Conservation (phyloP, 2,113 vertebrate species). For the Cheirogaleus medius region DNA sequence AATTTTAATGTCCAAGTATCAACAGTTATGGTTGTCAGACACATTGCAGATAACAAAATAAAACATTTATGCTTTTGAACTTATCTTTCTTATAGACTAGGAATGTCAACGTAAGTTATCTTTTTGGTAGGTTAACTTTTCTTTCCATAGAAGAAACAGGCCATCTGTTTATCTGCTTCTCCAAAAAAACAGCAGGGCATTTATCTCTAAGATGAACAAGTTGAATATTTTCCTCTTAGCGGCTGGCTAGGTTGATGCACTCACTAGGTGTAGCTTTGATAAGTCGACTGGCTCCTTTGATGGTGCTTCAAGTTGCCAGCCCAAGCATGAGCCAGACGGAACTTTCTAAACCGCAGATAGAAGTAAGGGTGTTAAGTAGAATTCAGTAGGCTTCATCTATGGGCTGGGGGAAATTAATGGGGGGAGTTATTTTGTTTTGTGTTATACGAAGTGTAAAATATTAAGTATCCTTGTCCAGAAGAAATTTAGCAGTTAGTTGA, state of each 20-base stretch:
- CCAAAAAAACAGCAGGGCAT: background rate
- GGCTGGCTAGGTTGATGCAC: background rate
- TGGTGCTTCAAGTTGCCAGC: background rate
- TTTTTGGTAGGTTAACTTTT: background rate
- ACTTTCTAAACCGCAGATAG: background rate
- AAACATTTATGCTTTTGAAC: background rate
- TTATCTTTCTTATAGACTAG: background rate
- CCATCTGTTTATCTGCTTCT: background rate
- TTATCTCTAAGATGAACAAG: background rate
- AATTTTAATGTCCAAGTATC: background rate
- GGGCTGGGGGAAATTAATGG: rapidly evolving
- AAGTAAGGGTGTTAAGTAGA: background rate
- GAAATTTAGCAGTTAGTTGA: background rate
- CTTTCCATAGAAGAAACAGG: background rate
- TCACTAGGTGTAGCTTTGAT: background rate
- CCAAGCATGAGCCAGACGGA: background rate
- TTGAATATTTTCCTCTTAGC: background rate
- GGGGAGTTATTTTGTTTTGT: background rate
- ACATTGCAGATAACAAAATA: background rate
- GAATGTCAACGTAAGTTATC: rapidly evolving
- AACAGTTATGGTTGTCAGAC: background rate
- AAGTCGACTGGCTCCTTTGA: background rate
- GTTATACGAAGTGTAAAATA: background rate
- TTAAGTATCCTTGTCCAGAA: background rate
- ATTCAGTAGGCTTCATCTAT: background rate